A percentile compares a stretch with the other conserved stretches of the same genome.
These are phyloP conservation scores for Equus przewalskii DNA, from an alignment of 2,113 vertebrate genomes.

Conservation along the genomic window DNA sequence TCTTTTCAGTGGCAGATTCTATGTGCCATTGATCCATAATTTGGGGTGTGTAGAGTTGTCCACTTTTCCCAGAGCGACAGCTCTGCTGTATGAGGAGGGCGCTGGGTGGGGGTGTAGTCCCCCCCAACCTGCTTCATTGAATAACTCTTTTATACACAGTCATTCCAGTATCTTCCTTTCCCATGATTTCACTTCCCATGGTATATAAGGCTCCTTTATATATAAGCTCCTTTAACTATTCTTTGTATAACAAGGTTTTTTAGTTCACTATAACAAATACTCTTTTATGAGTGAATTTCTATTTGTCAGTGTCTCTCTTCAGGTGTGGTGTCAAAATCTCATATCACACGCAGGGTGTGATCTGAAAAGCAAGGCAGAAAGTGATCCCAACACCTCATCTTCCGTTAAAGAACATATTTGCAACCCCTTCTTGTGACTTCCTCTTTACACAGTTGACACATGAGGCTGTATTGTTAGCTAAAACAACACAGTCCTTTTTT, in stretches of 20 bases:
- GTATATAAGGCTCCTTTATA: background rate
- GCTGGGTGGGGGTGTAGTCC: background rate
- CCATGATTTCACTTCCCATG: too few species aligned
- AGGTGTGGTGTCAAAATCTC: background rate
- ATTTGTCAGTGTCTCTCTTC: background rate
- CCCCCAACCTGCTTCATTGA: background rate
- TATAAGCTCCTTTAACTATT: background rate
- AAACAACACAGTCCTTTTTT: background rate
- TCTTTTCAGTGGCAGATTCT: background rate
- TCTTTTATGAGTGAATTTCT: background rate
- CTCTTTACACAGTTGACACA: background rate
- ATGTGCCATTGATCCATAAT: background rate
- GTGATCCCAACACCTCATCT: background rate
- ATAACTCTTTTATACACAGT: background rate
- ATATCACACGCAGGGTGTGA: background rate
- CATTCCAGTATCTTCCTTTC: background rate
- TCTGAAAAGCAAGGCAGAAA: background rate
- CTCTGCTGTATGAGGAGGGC: background rate
- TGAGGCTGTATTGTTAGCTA: background rate
- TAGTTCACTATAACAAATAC: background rate
- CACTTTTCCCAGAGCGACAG: background rate
- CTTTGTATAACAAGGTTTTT: background rate
- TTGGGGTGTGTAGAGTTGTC: background rate
- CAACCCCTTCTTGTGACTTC: background rate
- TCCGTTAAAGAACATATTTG: background rate